A percentile compares a stretch with the other conserved stretches of the same genome.
These are phyloP conservation scores for Hemistola chrysoprasaria DNA, from an alignment of 2,888 invertebrate species.

Conservation along the genomic window DNA sequence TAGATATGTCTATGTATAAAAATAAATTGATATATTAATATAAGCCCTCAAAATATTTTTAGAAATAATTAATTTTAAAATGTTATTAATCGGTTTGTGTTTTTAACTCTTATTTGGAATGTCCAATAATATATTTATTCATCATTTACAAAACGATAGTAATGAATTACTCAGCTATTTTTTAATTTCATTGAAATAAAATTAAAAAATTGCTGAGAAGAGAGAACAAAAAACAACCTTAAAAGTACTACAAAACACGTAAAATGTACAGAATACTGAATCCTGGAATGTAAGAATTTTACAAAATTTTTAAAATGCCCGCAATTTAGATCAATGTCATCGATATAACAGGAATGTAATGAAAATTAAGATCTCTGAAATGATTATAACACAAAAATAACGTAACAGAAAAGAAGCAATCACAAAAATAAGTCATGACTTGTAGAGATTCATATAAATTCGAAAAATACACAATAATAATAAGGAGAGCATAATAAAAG, in stretches of 20 bases:
- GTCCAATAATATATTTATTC: constrained; percentile 7
- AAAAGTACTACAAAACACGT: constrained; percentile 15
- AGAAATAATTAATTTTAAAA: constrained; percentile 4
- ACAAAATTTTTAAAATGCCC: constrained; percentile 25
- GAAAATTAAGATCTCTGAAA: constrained; percentile 5
- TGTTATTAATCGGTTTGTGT: constrained; percentile 1
- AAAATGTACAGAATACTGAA: constrained; percentile 44
- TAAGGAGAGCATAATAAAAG: constrained; percentile 11
- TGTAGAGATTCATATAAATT: constrained; percentile 19
- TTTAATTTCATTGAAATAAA: too few relatives aligned
- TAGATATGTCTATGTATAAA: constrained; percentile 14
- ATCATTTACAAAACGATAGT: background rate
- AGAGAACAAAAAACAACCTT: too few relatives aligned
- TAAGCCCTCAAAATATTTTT: constrained; percentile 4
- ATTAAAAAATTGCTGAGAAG: too few relatives aligned
- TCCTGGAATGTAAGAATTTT: constrained; percentile 52
- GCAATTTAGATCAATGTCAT: constrained; percentile 14
- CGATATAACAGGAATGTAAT: constrained; percentile 27
- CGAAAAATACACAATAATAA: constrained; percentile 1
- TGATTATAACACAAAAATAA: background rate
- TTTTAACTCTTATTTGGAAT: constrained; percentile 11
- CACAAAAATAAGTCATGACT: constrained; percentile 12
- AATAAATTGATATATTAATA: constrained; percentile 17
- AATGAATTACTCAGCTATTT: constrained; percentile 5
- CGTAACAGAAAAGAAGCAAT: constrained; percentile 1